Percentiles rank a stretch among this genome's conserved stretches.
phyloP scores from a whole-genome alignment of 2,113 vertebrate species.

The Sisor rabdophorus region DNA sequence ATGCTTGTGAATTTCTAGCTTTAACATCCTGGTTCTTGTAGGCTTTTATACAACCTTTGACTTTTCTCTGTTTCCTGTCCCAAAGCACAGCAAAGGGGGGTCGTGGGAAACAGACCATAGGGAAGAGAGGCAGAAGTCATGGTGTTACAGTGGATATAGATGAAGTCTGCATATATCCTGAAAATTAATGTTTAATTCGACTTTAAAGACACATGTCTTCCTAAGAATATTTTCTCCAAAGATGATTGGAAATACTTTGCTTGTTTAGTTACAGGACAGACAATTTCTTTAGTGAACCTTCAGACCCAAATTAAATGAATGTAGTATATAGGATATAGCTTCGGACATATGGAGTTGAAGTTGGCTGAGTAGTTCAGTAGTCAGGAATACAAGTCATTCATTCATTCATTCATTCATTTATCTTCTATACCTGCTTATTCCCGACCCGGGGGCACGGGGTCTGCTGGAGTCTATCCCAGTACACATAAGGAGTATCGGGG shows the following conservation, averaged over 20 bases:
- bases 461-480: too few species aligned
- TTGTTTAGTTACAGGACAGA: slow-evolving; percentile 18
- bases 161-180: slow-evolving; percentile 30
- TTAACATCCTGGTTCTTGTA: slow-evolving; percentile 58
- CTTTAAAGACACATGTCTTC: background rate
- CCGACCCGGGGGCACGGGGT: too few species aligned
- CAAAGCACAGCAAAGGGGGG: slow-evolving; percentile 62
- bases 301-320: background rate
- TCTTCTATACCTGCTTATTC: too few species aligned
- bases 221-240: background rate
- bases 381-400: too few species aligned
- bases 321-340: background rate
- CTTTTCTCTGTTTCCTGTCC: slow-evolving; percentile 71
- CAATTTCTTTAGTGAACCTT: background rate
- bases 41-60: slow-evolving; percentile 63
- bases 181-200: slow-evolving; percentile 38
- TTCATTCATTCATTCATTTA: too few species aligned
- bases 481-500: too few species aligned
- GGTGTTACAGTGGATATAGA: slow-evolving; percentile 14
- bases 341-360: background rate
- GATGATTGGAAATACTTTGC: background rate
- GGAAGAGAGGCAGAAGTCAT: slow-evolving; percentile 25
- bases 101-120: slow-evolving; percentile 70
- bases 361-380: too few species aligned
- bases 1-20: slow-evolving; percentile 32